Conservation (phyloP, 2,113 vertebrate species). For the Turnix velox region DNA sequence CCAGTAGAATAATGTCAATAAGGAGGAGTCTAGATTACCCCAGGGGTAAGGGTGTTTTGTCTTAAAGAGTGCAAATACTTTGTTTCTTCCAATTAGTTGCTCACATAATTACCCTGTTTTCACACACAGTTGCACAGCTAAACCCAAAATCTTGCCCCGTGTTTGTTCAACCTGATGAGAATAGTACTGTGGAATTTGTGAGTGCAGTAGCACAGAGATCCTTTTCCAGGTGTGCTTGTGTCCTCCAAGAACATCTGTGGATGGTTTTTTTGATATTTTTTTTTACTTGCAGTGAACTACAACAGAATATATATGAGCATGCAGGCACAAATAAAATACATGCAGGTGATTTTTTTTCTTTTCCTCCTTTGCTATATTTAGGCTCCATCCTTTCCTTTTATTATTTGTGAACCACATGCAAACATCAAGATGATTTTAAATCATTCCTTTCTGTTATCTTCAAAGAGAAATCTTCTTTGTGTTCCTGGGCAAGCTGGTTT, state of each 20-base stretch:
- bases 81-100: neutral
- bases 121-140: neutral
- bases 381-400: neutral
- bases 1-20: neutral
- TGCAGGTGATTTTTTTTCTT: neutral
- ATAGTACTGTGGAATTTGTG: neutral
- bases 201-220: neutral
- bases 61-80: neutral
- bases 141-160: neutral
- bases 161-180: neutral
- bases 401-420: slow-evolving; percentile 6
- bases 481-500: neutral
- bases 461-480: neutral
- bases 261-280: too few relatives aligned
- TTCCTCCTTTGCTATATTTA: neutral
- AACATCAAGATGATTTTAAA: slow-evolving; percentile 34
- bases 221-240: neutral
- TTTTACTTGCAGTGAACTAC: neutral
- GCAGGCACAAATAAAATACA: neutral
- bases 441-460: neutral
- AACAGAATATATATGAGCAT: neutral
- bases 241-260: neutral
- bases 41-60: neutral
- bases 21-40: neutral
- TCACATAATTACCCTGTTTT: neutral